Conservation (phyloP, 2,888 invertebrate genomes). For the Hofmannophila pseudospretella region DNA sequence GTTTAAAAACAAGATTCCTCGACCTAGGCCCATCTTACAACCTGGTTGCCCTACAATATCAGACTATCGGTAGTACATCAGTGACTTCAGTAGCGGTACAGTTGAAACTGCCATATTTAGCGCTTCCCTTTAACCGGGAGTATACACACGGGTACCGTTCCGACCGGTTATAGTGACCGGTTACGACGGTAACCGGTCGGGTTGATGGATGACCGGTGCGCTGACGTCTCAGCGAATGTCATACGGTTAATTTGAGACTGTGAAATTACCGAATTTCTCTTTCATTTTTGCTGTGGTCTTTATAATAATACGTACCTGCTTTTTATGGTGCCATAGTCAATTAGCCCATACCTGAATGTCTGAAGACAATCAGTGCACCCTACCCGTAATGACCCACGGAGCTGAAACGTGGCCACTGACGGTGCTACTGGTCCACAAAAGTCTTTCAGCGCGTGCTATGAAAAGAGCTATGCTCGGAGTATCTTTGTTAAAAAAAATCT, state of each 20-base stretch:
- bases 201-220: neutral
- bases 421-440: too few relatives aligned
- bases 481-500: too few relatives aligned
- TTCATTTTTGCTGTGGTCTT: conserved; percentile 6
- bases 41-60: neutral
- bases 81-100: neutral
- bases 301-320: too few relatives aligned
- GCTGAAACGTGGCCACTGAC: too few relatives aligned
- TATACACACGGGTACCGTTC: neutral
- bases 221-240: conserved; percentile 3
- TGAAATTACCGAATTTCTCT: conserved; percentile 8
- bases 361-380: too few relatives aligned
- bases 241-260: conserved; percentile 3
- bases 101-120: conserved; percentile 2
- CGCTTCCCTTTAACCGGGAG: conserved; percentile 2
- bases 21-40: too few relatives aligned
- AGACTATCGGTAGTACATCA: neutral
- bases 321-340: too few relatives aligned
- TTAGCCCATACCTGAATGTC: too few relatives aligned
- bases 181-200: neutral
- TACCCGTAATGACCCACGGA: too few relatives aligned
- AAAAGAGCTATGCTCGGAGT: too few relatives aligned
- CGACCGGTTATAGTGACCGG: neutral
- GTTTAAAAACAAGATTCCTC: too few relatives aligned
- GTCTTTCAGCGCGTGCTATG: too few relatives aligned